Conservation (phyloP, 2,113 vertebrate genomes). For the Caranx melampygus region DNA sequence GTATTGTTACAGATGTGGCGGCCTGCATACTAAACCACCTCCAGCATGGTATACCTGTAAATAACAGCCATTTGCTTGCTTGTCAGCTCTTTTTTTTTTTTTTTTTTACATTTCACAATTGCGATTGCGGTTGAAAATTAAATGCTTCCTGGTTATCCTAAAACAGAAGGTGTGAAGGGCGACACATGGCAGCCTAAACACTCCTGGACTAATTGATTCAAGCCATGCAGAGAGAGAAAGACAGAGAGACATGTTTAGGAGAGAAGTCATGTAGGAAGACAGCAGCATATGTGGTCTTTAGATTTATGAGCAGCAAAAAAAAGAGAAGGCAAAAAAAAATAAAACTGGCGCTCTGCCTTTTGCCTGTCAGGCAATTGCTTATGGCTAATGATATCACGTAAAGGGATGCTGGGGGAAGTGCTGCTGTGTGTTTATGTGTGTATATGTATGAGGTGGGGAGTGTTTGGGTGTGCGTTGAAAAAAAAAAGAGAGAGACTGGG, state of each 20-base stretch:
- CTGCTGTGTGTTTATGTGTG: constrained; percentile 44
- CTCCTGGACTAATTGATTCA: constrained; percentile 69
- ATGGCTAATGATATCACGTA: constrained; percentile 76
- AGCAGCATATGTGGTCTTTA: constrained; percentile 73
- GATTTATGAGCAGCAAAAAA: constrained; percentile 67
- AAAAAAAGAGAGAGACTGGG: constrained; percentile 15
- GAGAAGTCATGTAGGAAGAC: constrained; percentile 69
- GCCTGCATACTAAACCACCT: constrained; percentile 70
- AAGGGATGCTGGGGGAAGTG: constrained; percentile 56
- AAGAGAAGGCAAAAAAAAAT: constrained; percentile 17
- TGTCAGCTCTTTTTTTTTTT: constrained; percentile 56
- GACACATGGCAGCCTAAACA: constrained; percentile 50
- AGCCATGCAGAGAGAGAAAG: constrained; percentile 36
- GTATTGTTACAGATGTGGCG: constrained; percentile 61
- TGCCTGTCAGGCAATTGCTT: constrained; percentile 77
- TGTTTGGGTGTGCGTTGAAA: constrained; percentile 44
- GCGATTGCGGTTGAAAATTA: constrained; percentile 67
- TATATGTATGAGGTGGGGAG: constrained; percentile 45
- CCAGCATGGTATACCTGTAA: constrained; percentile 62
- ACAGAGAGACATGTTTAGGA: constrained; percentile 35
- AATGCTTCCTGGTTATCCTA: constrained; percentile 73
- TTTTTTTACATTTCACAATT: constrained; percentile 48
- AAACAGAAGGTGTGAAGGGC: constrained; percentile 69
- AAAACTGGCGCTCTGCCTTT: constrained; percentile 63
- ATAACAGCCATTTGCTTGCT: constrained; percentile 65